Evolutionary conservation across 2,888 invertebrate genomes (phyloP).

Genomic region (Metacarcinus magister): DNA sequence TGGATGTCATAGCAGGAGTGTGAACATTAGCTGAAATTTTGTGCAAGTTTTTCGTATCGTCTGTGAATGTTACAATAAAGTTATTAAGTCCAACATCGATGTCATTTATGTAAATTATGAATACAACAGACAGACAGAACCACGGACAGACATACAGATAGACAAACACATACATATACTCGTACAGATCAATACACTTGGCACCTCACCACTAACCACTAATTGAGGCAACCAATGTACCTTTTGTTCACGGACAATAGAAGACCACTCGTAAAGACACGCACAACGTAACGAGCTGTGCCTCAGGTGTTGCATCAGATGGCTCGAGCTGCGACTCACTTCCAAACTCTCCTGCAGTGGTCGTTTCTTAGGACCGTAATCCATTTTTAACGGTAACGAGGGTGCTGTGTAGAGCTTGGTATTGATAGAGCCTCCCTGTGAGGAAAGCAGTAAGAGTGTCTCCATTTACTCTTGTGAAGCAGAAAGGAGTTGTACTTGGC

Average conservation of each 20-base stretch:
- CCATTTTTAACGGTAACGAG: constrained; percentile 4
- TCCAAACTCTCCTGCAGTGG: background rate
- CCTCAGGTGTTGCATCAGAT: background rate
- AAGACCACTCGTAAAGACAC: background rate
- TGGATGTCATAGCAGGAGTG: too few relatives aligned
- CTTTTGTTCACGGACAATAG: background rate
- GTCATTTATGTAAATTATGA: too few relatives aligned
- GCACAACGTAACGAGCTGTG: background rate
- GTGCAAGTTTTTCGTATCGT: too few relatives aligned
- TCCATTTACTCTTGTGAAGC: background rate
- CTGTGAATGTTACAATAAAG: too few relatives aligned
- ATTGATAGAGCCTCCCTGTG: background rate
- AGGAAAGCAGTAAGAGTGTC: background rate
- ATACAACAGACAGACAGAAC: background rate
- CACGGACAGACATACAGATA: background rate
- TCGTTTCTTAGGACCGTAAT: background rate
- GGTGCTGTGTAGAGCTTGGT: background rate
- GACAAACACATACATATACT: background rate
- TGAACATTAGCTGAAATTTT: too few relatives aligned
- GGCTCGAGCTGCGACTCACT: background rate
- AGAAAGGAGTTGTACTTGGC: background rate
- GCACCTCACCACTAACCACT: background rate
- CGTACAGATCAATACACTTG: background rate
- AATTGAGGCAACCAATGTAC: background rate
- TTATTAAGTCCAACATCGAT: too few relatives aligned